phyloP scores from a whole-genome alignment of 2,888 invertebrate genomes.

The Erebia aethiops region DNA sequence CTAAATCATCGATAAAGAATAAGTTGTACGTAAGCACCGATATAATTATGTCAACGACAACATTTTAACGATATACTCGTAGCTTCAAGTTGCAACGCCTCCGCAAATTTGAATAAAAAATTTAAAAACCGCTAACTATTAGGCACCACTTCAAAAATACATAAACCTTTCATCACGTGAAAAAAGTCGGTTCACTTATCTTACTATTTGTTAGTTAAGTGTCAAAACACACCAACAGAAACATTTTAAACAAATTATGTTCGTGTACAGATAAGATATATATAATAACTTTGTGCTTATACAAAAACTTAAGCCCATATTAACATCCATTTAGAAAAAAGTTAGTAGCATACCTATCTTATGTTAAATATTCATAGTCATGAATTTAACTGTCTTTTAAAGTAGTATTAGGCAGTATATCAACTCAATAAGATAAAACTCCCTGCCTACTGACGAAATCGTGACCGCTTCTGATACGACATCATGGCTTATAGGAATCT shows the following conservation, averaged over 20 bases:
- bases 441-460: background rate
- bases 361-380: constrained; percentile 23
- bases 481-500: background rate
- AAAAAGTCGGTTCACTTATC: constrained; percentile 60
- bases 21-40: background rate
- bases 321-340: constrained; percentile 10
- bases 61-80: background rate
- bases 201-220: constrained; percentile 47
- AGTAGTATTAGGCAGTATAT: constrained; percentile 7
- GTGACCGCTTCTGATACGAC: background rate
- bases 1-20: background rate
- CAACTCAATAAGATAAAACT: constrained; percentile 8
- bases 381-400: constrained; percentile 8
- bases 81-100: background rate
- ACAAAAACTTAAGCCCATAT: background rate
- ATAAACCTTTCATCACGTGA: constrained; percentile 35
- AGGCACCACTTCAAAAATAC: constrained; percentile 19
- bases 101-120: background rate
- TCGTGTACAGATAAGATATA: background rate
- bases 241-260: background rate
- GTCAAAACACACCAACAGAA: constrained; percentile 55
- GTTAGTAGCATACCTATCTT: constrained; percentile 2
- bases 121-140: background rate
- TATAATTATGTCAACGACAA: constrained; percentile 4
- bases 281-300: too few species aligned